These are phyloP conservation scores for Axis porcinus DNA, from an alignment of 2,113 vertebrate genomes.

Conservation along the genomic window DNA sequence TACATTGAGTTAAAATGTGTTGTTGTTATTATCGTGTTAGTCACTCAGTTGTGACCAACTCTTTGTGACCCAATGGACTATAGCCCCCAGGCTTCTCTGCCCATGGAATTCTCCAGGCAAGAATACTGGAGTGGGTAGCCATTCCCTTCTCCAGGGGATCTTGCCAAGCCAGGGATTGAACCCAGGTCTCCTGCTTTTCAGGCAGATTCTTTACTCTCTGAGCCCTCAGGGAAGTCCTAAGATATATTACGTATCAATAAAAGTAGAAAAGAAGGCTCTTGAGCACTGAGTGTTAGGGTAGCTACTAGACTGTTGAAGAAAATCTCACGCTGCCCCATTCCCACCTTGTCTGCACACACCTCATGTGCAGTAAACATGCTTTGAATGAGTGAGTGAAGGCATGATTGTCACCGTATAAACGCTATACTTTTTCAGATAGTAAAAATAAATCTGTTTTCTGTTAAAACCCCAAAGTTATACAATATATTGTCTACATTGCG, in stretches of 20 bases:
- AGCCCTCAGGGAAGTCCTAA: not conserved
- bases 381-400: not conserved
- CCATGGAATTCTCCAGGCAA: not conserved
- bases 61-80: not conserved
- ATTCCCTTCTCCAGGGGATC: not conserved
- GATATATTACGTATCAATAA: not conserved
- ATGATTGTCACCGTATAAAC: not conserved
- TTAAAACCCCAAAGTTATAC: not conserved
- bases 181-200: not conserved
- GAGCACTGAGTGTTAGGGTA: not conserved
- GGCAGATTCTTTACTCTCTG: not conserved
- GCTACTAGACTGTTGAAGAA: not conserved
- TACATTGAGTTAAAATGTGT: not conserved
- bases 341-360: not conserved
- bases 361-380: not conserved
- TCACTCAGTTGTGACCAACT: fast-evolving
- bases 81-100: not conserved
- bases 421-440: not conserved
- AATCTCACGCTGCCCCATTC: not conserved
- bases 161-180: not conserved
- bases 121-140: not conserved
- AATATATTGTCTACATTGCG: not conserved
- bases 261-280: not conserved
- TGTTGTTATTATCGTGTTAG: not conserved
- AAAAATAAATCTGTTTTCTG: not conserved